Conservation (phyloP, 2,888 invertebrate species). For the Trissolcus japonicus region DNA sequence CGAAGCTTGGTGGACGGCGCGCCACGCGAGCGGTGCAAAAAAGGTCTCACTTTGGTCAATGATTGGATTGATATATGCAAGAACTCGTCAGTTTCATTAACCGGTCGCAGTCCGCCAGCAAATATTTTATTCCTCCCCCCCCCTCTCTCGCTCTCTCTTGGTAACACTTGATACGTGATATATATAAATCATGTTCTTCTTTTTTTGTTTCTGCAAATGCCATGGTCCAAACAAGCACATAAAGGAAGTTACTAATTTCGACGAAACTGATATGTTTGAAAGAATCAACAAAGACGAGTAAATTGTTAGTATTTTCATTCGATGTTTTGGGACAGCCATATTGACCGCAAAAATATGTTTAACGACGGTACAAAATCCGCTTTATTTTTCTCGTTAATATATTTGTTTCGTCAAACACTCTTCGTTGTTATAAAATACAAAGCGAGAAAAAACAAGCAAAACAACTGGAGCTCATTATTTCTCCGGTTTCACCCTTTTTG, state of each 20-base stretch:
- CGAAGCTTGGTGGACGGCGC: constrained; percentile 33
- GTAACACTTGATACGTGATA: constrained; percentile 3
- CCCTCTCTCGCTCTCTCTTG: no score
- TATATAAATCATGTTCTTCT: neutral
- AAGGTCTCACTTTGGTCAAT: constrained; percentile 21
- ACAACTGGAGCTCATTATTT: constrained; percentile 24
- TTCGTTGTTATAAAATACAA: constrained; percentile 18
- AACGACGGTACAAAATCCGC: constrained; percentile 14
- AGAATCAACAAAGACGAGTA: no score
- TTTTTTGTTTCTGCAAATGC: neutral
- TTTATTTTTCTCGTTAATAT: constrained; percentile 9
- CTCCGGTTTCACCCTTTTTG: constrained; percentile 3
- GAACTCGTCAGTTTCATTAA: constrained; percentile 8
- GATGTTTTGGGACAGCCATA: neutral
- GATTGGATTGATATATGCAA: constrained; percentile 18
- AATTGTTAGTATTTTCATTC: constrained; percentile 3
- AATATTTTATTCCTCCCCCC: constrained; percentile 6
- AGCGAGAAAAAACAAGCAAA: constrained; percentile 2
- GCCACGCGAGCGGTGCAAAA: constrained; percentile 11
- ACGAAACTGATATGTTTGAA: no score
- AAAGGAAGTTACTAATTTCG: no score
- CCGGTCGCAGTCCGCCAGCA: neutral
- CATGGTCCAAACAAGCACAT: neutral
- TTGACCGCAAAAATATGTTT: constrained; percentile 5
- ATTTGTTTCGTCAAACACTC: constrained; percentile 8